Base-by-base conservation (phyloP, 2,797 vertebrate genomes). In the Melanotaenia boesemani region DNA sequence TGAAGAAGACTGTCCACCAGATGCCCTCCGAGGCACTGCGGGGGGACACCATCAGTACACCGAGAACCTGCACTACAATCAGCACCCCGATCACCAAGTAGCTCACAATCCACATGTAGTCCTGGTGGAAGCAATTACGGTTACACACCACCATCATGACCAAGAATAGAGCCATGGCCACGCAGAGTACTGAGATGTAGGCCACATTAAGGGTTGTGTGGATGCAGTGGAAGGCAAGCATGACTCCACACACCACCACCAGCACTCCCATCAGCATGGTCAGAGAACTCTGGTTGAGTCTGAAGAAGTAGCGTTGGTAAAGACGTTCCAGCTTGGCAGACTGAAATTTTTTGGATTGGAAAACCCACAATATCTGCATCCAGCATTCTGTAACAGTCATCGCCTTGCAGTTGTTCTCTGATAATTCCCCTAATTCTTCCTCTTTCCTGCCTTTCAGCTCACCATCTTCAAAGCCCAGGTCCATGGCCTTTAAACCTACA, bases 101-200 rank as follows among this genome's bases (percentile, higher is more conserved):
- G 94, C 96, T 99, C 88, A 98, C 96, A 28, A 97, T 96, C 97
- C 98, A 97, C 98, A 99, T 98, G 88, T 95, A 98, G 94, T 99
- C 97, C 93, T 99, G 97, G 86, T 96, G 98, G 91, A 99, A 99
- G 83, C 97, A 95, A 24, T 97, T 97, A 57, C 97, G 94, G 76
- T 97, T 99, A 87, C 98, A 99, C 81, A 98, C 95, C 84, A 97
- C 95, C 97, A 97, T 97, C 87, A 99, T 93, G 1, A 90, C 93
- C 86, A 98, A 84, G 77, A 99, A 99, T 0, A 98, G 92, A 2
- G 83, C 78, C 71, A 96, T 97, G 52, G 97, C 96, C 0, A 96
- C 91, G 0, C 94, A 95, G 75, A 98, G 94, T 20, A 95, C 92
- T 0, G 95, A 92, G 64, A 95, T 81, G 0, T 95, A 98, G 55